Evolutionary conservation across 2,113 vertebrate species (phyloP).

Genomic region (Nerophis ophidion): DNA sequence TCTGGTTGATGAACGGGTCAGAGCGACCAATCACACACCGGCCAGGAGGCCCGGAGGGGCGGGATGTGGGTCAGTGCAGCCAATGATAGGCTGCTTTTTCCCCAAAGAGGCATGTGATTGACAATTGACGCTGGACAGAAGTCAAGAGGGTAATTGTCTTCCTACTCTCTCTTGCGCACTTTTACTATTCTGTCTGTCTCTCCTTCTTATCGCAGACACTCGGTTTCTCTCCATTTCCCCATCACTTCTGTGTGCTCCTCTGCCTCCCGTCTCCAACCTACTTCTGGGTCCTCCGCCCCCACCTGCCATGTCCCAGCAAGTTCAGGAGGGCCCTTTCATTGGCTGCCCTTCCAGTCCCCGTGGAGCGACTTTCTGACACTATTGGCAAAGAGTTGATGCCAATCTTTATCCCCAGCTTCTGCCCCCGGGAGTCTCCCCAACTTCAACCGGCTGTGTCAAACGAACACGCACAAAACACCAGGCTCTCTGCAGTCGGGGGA

Average conservation of each 20-base stretch:
- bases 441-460: constrained; percentile 68
- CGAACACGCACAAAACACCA: constrained; percentile 28
- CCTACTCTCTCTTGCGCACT: constrained; percentile 35
- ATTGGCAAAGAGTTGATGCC: constrained; percentile 66
- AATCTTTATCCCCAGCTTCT: constrained; percentile 60
- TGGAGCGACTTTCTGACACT: constrained; percentile 50
- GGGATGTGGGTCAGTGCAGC: constrained; percentile 50
- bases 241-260: constrained; percentile 3
- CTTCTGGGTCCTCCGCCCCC: constrained; percentile 27
- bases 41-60: constrained; percentile 57
- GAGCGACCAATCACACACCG: constrained; percentile 64
- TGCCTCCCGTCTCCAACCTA: constrained; percentile 24
- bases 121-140: constrained; percentile 65
- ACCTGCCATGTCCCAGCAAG: constrained; percentile 20
- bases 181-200: constrained; percentile 34
- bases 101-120: constrained; percentile 53
- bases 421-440: constrained; percentile 43
- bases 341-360: constrained; percentile 60
- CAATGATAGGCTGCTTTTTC: constrained; percentile 38
- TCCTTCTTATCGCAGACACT: constrained; percentile 32
- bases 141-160: constrained; percentile 66
- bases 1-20: constrained; percentile 61
- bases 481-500: constrained; percentile 52
- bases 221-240: constrained; percentile 10
- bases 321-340: constrained; percentile 58